Percentiles rank a stretch among this genome's conserved stretches.
Conservation (phyloP, 1,140 invertebrate genomes). For the Campodea augens region DNA sequence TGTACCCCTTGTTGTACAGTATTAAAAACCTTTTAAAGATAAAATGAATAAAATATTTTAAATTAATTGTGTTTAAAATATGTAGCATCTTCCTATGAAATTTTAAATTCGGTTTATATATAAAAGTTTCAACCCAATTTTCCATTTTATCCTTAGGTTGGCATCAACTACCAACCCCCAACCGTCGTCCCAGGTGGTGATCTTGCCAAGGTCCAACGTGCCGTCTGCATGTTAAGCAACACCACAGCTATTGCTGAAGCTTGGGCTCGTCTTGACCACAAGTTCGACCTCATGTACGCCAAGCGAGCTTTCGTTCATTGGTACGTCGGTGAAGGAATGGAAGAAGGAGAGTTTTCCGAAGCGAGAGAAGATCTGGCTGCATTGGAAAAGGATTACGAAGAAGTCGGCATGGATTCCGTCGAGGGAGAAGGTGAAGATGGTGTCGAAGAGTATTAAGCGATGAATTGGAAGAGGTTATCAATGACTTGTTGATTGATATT, state of each 20-base stretch:
- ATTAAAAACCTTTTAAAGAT: not conserved
- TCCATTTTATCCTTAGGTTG: too few species aligned
- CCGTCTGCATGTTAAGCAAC: too few species aligned
- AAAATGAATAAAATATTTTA: conserved; percentile 32
- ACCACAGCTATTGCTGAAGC: conserved; percentile 32
- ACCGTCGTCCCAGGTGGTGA: too few species aligned
- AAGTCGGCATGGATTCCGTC: conserved; percentile 40
- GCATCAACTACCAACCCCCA: too few species aligned
- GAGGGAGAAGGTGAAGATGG: conserved; percentile 23
- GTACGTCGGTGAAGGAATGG: conserved; percentile 72
- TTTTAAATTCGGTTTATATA: conserved; percentile 32
- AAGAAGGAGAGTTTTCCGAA: conserved; percentile 68
- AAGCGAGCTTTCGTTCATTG: conserved; percentile 71
- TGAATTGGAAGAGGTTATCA: too few species aligned
- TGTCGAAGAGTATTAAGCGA: conserved; percentile 32
- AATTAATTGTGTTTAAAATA: conserved; percentile 29
- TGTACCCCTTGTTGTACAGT: not conserved
- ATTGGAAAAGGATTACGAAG: too few species aligned
- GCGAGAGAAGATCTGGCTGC: conserved; percentile 72
- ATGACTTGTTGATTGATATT: too few species aligned
- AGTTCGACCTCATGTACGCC: too few species aligned
- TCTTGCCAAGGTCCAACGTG: too few species aligned
- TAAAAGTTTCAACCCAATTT: conserved; percentile 29
- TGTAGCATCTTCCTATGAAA: conserved; percentile 32
- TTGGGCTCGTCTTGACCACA: conserved; percentile 29